Conservation (phyloP, 53 echinoderm and acorn worm species). For the Paracentrotus lividus region DNA sequence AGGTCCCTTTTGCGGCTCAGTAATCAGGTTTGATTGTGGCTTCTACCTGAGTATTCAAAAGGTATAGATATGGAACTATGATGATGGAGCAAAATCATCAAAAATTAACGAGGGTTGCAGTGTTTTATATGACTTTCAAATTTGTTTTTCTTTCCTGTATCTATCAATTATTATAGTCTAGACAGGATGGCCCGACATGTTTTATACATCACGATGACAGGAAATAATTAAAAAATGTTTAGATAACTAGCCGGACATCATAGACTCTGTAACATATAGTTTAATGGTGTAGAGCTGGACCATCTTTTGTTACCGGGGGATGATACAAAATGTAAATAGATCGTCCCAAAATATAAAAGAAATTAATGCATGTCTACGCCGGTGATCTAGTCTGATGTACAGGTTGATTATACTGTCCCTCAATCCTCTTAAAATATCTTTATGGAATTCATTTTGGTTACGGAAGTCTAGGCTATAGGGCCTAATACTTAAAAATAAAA, state of each 20-base stretch:
- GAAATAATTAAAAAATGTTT: constrained; percentile 31
- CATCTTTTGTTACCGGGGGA: too few relatives aligned
- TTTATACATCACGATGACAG: neutral
- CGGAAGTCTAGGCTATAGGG: neutral
- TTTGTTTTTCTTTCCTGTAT: neutral
- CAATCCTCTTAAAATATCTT: neutral
- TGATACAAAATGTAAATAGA: too few relatives aligned
- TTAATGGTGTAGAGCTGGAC: too few relatives aligned
- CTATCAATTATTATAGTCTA: neutral
- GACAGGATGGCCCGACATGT: constrained; percentile 26
- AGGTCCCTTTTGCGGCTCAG: too few relatives aligned
- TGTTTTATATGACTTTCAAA: neutral
- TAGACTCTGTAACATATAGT: too few relatives aligned
- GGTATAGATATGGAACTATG: neutral
- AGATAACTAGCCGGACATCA: too few relatives aligned
- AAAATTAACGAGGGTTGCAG: neutral
- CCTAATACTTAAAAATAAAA: too few relatives aligned
- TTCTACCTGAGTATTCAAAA: too few relatives aligned
- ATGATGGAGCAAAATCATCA: neutral
- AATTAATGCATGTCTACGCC: too few relatives aligned
- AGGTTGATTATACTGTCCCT: neutral
- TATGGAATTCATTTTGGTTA: neutral
- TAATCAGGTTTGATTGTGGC: too few relatives aligned
- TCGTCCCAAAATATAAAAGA: too few relatives aligned
- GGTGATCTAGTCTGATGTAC: neutral